phyloP scores from a whole-genome alignment of 2,888 invertebrate genomes.

The Volucella zonaria region DNA sequence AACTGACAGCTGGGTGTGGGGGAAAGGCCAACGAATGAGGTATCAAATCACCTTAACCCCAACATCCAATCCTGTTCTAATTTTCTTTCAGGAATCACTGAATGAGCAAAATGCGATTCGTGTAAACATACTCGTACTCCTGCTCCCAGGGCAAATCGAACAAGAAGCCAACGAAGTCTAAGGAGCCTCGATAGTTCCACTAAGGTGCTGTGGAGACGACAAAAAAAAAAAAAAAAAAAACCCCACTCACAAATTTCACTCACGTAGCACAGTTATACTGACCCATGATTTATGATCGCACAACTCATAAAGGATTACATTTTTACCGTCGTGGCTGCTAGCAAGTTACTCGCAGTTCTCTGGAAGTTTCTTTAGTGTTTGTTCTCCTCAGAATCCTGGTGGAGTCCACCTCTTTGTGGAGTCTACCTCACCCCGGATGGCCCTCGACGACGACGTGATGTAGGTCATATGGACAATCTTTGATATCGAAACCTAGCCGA shows the following conservation, averaged over 20 bases:
- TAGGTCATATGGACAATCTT: conserved; percentile 73
- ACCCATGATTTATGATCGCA: conserved; percentile 74
- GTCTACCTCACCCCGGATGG: neutral
- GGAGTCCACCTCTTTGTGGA: conserved; percentile 9
- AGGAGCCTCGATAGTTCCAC: neutral
- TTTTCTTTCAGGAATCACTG: conserved; percentile 68
- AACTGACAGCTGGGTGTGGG: conserved; percentile 8
- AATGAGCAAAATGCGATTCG: conserved; percentile 70
- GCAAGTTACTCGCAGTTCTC: conserved; percentile 11
- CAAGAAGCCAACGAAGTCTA: neutral
- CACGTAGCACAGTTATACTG: conserved; percentile 73
- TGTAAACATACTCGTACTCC: conserved; percentile 53
- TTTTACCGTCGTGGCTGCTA: conserved; percentile 61
- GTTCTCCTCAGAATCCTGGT: conserved; percentile 11
- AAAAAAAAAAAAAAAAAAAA: conserved; percentile 16
- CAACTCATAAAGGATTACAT: conserved; percentile 74
- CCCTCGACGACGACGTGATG: conserved; percentile 57
- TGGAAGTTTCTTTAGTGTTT: conserved; percentile 17
- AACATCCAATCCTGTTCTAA: conserved; percentile 33
- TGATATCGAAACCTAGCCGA: conserved; percentile 64
- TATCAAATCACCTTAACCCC: conserved; percentile 67
- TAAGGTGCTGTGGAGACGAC: too few relatives aligned
- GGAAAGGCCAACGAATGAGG: conserved; percentile 36
- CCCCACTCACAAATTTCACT: conserved; percentile 65
- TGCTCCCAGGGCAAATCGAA: conserved; percentile 20